Percentiles rank a stretch among this genome's conserved stretches.
phyloP scores from a whole-genome alignment of 2,888 invertebrate genomes.

The Pyralis farinalis region DNA sequence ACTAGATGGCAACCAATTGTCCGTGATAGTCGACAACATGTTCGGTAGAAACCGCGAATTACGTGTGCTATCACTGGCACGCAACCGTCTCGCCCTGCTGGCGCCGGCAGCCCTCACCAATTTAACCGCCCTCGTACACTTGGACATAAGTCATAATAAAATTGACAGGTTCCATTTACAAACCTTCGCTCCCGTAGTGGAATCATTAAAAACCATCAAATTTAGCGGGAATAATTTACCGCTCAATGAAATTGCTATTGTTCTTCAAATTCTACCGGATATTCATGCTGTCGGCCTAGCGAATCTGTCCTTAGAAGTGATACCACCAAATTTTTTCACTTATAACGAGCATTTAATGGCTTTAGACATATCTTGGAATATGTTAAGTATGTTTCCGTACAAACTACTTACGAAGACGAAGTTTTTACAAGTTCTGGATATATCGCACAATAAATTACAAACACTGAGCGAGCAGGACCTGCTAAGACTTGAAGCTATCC shows the following conservation, averaged over 20 bases:
- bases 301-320: constrained; percentile 76
- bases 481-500: constrained; percentile 79
- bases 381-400: constrained; percentile 80
- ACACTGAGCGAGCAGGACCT: constrained; percentile 82
- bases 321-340: constrained; percentile 81
- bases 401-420: constrained; percentile 79
- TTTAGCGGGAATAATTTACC: constrained; percentile 86
- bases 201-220: constrained; percentile 83
- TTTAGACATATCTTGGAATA: constrained; percentile 88
- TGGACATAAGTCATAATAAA: constrained; percentile 90
- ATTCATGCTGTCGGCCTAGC: constrained; percentile 81
- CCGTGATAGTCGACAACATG: constrained; percentile 87
- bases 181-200: constrained; percentile 81
- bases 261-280: constrained; percentile 80
- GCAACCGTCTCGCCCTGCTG: constrained; percentile 88
- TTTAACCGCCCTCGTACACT: constrained; percentile 83
- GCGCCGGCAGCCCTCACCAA: constrained; percentile 88
- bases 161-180: constrained; percentile 84
- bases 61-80: constrained; percentile 81
- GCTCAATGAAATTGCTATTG: constrained; percentile 76
- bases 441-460: constrained; percentile 87
- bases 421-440: constrained; percentile 83
- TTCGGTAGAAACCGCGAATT: constrained; percentile 82
- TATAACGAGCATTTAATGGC: constrained; percentile 82
- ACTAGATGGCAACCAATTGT: constrained; percentile 89